A percentile compares a stretch with the other conserved stretches of the same genome.
phyloP scores from a whole-genome alignment of 2,888 invertebrate species.

The Malthinus flaveolus region DNA sequence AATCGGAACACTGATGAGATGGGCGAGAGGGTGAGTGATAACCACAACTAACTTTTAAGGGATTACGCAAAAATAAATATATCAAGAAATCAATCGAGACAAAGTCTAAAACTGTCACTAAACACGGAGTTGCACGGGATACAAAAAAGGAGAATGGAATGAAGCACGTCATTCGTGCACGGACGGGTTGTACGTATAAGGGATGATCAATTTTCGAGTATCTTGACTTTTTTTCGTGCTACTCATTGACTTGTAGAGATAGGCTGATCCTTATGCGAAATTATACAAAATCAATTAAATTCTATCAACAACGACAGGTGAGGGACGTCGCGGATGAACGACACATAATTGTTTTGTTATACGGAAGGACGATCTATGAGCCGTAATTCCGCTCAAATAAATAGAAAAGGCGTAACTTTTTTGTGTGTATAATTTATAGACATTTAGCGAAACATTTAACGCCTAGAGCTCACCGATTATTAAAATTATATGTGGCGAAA shows the following conservation, averaged over 20 bases:
- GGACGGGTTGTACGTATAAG: no score
- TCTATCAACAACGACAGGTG: constrained; percentile 13
- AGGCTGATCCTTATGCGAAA: background rate
- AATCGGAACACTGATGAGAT: background rate
- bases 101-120: constrained; percentile 4
- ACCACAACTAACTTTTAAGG: background rate
- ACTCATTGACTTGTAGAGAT: background rate
- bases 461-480: background rate
- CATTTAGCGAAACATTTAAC: background rate
- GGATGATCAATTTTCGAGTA: background rate
- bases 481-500: background rate
- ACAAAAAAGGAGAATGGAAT: background rate
- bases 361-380: constrained; percentile 34
- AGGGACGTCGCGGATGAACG: constrained; percentile 22
- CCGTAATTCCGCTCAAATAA: constrained; percentile 34
- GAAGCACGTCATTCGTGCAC: no score
- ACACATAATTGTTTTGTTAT: constrained; percentile 22
- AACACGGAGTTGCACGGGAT: constrained; percentile 17
- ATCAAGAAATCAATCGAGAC: constrained; percentile 10
- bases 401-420: background rate
- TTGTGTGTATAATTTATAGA: no score
- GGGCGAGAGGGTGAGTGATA: background rate
- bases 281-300: no score
- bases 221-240: background rate
- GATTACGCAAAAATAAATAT: background rate